These are phyloP conservation scores for Tachysurus vachellii DNA, from an alignment of 2,113 vertebrate genomes.

Conservation along the genomic window DNA sequence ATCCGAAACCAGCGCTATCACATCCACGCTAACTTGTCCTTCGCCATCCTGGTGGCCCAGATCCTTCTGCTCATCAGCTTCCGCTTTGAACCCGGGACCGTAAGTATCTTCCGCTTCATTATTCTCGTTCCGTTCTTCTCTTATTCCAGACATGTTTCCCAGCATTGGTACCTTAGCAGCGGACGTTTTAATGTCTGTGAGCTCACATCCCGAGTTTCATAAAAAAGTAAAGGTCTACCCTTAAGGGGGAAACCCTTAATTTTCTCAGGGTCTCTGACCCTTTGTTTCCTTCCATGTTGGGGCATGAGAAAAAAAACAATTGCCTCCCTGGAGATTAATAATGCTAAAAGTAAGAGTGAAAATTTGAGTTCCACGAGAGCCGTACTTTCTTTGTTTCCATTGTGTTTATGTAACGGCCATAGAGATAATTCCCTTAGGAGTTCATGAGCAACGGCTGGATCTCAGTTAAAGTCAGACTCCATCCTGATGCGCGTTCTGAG, in stretches of 20 bases:
- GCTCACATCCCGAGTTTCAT: neutral
- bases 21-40: conserved; percentile 94
- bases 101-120: conserved; percentile 54
- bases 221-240: neutral
- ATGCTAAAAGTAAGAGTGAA: neutral
- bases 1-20: conserved; percentile 95
- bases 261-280: neutral
- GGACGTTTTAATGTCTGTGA: neutral
- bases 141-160: neutral
- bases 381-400: neutral
- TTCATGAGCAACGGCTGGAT: neutral
- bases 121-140: neutral
- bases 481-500: neutral
- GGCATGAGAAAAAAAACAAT: neutral
- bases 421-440: neutral
- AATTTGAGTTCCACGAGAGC: neutral
- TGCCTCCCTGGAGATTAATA: neutral
- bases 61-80: conserved; percentile 90
- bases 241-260: neutral
- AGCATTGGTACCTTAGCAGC: neutral
- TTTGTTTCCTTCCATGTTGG: neutral
- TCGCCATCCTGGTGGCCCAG: conserved; percentile 90
- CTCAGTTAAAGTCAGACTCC: neutral
- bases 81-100: conserved; percentile 80
- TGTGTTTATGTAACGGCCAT: neutral